Conservation (phyloP, 2,888 invertebrate genomes). For the Campoplex nolae region DNA sequence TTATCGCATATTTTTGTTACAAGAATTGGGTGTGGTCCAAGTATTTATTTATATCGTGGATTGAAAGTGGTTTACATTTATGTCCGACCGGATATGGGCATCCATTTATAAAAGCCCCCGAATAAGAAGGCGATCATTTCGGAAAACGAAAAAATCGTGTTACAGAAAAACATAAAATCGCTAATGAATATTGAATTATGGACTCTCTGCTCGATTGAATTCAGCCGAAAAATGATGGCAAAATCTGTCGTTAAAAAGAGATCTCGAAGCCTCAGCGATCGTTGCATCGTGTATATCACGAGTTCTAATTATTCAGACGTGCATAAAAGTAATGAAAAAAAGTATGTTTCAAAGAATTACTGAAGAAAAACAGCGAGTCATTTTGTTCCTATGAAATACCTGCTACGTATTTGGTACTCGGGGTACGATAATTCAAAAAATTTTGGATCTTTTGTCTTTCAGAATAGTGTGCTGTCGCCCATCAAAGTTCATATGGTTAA, state of each 20-base stretch:
- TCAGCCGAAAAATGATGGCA: too few relatives aligned
- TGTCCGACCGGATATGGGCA: background rate
- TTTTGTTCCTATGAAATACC: background rate
- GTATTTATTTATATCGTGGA: conserved; percentile 51
- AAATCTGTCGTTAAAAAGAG: background rate
- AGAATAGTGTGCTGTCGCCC: background rate
- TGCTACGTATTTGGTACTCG: background rate
- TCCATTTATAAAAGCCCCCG: too few relatives aligned
- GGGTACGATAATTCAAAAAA: background rate
- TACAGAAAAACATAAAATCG: too few relatives aligned
- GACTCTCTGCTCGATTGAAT: too few relatives aligned
- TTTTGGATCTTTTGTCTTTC: background rate
- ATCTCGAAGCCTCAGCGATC: background rate
- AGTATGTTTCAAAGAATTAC: background rate
- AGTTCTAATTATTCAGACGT: too few relatives aligned
- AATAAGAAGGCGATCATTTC: background rate
- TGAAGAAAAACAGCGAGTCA: background rate
- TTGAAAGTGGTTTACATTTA: conserved; percentile 28
- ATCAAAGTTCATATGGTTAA: background rate
- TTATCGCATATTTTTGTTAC: conserved; percentile 47
- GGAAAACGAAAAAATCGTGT: too few relatives aligned
- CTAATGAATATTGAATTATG: too few relatives aligned
- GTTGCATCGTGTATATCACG: background rate
- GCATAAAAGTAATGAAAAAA: background rate
- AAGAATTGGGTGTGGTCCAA: conserved; percentile 64